Conservation (phyloP, 1,140 invertebrate genomes). For the Drosophila lacertosa region DNA sequence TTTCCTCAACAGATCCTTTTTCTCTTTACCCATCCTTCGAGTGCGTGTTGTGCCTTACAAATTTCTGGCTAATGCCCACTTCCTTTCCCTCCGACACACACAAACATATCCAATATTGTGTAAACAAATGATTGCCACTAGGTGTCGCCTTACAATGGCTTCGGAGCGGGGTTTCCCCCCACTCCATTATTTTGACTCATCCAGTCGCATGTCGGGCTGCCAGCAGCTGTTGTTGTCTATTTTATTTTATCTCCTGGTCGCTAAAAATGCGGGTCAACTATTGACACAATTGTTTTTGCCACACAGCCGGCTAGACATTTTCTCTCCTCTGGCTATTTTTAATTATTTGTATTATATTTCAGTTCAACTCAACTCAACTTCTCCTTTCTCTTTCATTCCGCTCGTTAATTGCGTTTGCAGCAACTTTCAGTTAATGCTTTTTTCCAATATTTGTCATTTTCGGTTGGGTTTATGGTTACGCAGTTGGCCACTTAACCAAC, state of each 20-base stretch:
- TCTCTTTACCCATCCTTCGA: conserved; percentile 21
- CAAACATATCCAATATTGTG: conserved; percentile 78
- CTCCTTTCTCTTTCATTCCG: no score
- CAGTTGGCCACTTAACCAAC: conserved; percentile 57
- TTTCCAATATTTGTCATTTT: conserved; percentile 70
- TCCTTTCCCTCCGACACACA: conserved; percentile 65
- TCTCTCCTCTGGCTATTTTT: conserved; percentile 62
- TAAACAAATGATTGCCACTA: conserved; percentile 80
- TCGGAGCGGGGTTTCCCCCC: conserved; percentile 9
- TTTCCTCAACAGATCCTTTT: conserved; percentile 66
- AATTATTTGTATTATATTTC: conserved; percentile 82
- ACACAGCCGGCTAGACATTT: conserved; percentile 49
- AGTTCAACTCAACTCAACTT: no score
- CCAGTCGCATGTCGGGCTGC: conserved; percentile 64
- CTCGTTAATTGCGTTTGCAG: conserved; percentile 62
- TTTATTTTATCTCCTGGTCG: conserved; percentile 69
- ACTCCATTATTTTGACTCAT: conserved; percentile 50
- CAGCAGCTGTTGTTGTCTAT: conserved; percentile 70
- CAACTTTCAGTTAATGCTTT: conserved; percentile 50
- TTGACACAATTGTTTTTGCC: conserved; percentile 80
- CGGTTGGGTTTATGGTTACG: conserved; percentile 41
- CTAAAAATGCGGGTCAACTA: conserved; percentile 72
- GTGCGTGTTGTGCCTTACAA: conserved; percentile 80
- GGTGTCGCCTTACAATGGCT: conserved; percentile 73
- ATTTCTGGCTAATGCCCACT: conserved; percentile 78